A percentile compares a stretch with the other conserved stretches of the same genome.
Evolutionary conservation across 2,888 invertebrate species (phyloP).

Genomic region (Ametastegia equiseti): DNA sequence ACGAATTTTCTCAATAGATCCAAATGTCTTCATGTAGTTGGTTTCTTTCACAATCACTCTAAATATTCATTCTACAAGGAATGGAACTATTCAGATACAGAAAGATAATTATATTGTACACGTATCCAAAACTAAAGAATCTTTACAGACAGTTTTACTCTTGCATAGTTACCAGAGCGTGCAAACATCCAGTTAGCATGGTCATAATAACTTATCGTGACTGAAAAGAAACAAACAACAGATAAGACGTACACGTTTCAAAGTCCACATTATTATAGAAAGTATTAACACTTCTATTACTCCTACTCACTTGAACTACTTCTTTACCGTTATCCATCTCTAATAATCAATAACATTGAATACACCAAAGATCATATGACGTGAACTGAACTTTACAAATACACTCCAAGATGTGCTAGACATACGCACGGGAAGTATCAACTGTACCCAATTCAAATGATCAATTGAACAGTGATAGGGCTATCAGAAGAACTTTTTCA

Average conservation of each 20-base stretch:
- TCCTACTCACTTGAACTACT: not conserved
- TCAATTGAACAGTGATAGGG: not conserved
- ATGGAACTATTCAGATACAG: not conserved
- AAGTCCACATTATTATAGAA: constrained; percentile 12
- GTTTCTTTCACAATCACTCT: not conserved
- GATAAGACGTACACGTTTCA: not conserved
- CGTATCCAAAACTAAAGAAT: not conserved
- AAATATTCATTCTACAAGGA: not conserved
- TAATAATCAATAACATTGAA: not conserved
- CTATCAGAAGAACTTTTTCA: not conserved
- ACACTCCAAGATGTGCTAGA: not conserved
- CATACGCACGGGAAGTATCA: not conserved
- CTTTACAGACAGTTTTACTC: not conserved
- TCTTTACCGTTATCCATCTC: not conserved
- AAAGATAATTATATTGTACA: not conserved
- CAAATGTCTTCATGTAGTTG: not conserved
- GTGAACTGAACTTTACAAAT: not conserved
- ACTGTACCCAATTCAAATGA: not conserved
- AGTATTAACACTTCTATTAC: not conserved
- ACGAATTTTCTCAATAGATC: not conserved
- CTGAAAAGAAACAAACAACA: not conserved
- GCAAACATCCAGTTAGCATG: not conserved
- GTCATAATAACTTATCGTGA: not conserved
- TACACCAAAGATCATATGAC: not conserved
- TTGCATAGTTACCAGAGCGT: not conserved